Percentiles rank a stretch among this genome's conserved stretches.
Evolutionary conservation across 2,113 vertebrate genomes (phyloP).

Genomic region (Sinocyclocheilus maitianheensis): DNA sequence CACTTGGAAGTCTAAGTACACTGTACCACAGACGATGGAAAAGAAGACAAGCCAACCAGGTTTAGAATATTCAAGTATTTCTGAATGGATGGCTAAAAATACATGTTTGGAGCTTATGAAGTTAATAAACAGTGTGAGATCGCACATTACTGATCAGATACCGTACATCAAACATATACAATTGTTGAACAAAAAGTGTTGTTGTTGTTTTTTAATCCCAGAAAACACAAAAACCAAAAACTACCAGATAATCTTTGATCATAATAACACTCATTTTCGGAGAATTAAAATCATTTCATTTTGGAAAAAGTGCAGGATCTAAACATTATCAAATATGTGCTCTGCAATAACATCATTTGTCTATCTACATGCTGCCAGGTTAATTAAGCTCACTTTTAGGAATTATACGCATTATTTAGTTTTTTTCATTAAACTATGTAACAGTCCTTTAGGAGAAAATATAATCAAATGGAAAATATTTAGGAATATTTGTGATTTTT

Average conservation of each 20-base stretch:
- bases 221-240: not conserved
- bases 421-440: conserved; percentile 63
- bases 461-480: conserved; percentile 76
- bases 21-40: conserved; percentile 50
- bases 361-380: conserved; percentile 57
- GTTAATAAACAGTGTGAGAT: conserved; percentile 48
- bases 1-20: conserved; percentile 61
- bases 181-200: not conserved
- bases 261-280: not conserved
- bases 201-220: not conserved
- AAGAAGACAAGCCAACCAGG: conserved; percentile 57
- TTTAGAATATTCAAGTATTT: conserved; percentile 75
- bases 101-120: conserved; percentile 63
- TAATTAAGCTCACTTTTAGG: conserved; percentile 61
- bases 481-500: conserved; percentile 71
- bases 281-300: not conserved
- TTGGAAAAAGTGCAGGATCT: conserved; percentile 59
- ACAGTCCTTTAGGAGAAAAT: conserved; percentile 80
- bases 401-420: conserved; percentile 67
- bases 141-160: not conserved
- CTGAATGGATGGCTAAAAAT: conserved; percentile 66
- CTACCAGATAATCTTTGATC: not conserved
- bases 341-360: conserved; percentile 49
- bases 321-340: conserved; percentile 60
- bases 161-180: not conserved